Evolutionary conservation across 2,113 vertebrate species (phyloP), one percentile per base, ranked within the genome.

Genomic region (Scophthalmus maximus): DNA sequence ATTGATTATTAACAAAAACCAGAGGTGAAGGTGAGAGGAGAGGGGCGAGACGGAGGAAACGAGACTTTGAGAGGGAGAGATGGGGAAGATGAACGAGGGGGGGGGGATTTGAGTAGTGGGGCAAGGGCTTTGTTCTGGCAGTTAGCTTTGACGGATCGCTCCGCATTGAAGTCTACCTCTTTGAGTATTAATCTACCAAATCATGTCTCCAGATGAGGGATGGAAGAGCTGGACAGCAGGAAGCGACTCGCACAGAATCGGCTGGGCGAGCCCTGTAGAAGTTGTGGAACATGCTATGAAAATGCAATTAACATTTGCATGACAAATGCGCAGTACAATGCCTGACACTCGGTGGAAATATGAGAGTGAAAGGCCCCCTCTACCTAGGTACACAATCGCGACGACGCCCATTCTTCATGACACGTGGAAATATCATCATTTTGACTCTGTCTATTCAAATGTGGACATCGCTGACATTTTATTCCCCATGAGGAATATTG

Each of bases 1-100:
- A 90, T 86, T 88, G 88, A 91, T 92, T 90, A 90, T 91, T 86
- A 90, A 84, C 70, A 73, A 87, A n/a, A 82, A 88, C 55, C 69
- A 18, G 53, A 83, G 79, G 82, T 68, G 78, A 89, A 72, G 63
- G 73, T 73, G 65, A 72, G 77, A 70, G 82, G 82, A 89, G 68
- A 83, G 68, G 40, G 44, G 42, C 82, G 65, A 63, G 85, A 84
- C 72, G 32, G 32, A 34, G 5, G 32, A 34, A 18, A n/a, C 6
- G 17, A n/a, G n/a, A n/a, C n/a, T n/a, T n/a, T n/a, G n/a, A n/a
- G n/a, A n/a, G n/a, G n/a, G n/a, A 32, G 30, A 32, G 30, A 32
- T 32, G 65, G 14, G 65, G 36, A 22, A 82, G 88, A 93, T 79
- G 81, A 79, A 86, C 76, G 77, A 77, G 66, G 8, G 49, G 30